Percentiles rank a stretch among this genome's conserved stretches.
These are phyloP conservation scores for Uloborus plumipes DNA, from an alignment of 2,888 invertebrate genomes.

Conservation along the genomic window DNA sequence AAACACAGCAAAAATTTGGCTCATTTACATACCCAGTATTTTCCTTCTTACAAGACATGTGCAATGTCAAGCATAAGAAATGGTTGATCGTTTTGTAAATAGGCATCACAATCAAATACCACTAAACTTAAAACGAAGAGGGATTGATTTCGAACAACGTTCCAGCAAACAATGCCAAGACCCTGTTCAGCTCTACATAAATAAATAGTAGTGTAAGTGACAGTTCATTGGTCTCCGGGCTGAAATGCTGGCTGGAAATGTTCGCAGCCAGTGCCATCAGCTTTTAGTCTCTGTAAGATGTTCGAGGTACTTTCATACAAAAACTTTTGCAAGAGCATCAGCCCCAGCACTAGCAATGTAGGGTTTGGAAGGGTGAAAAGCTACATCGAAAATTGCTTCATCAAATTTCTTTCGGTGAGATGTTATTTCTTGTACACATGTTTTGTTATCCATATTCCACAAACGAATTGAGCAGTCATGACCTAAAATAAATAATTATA, in stretches of 20 bases:
- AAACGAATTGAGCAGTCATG: slow-evolving; percentile 76
- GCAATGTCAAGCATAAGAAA: no score
- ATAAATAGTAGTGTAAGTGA: slow-evolving; percentile 62
- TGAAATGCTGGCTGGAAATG: slow-evolving; percentile 61
- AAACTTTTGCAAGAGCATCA: slow-evolving; percentile 98
- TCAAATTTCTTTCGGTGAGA: slow-evolving; percentile 99
- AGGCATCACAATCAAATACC: no score
- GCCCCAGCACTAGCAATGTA: slow-evolving; percentile 99
- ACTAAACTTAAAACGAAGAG: no score
- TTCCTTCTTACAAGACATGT: no score
- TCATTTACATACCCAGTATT: no score
- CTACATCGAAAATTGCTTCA: slow-evolving; percentile 98
- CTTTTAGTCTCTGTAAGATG: slow-evolving; percentile 19
- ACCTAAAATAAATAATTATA: slow-evolving; percentile 70
- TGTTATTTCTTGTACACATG: slow-evolving; percentile 99
- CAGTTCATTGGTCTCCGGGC: slow-evolving; percentile 63
- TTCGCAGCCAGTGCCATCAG: slow-evolving; percentile 28
- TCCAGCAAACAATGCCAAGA: slow-evolving; percentile 54
- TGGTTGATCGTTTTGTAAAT: no score
- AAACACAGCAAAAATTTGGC: no score
- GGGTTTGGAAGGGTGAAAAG: slow-evolving; percentile 98
- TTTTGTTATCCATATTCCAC: slow-evolving; percentile 87
- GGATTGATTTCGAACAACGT: slow-evolving; percentile 9
- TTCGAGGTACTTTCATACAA: slow-evolving; percentile 77
- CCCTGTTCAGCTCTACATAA: slow-evolving; percentile 31